Base-by-base conservation (phyloP, 1,140 invertebrate genomes). In the Rhagoletis pomonella region DNA sequence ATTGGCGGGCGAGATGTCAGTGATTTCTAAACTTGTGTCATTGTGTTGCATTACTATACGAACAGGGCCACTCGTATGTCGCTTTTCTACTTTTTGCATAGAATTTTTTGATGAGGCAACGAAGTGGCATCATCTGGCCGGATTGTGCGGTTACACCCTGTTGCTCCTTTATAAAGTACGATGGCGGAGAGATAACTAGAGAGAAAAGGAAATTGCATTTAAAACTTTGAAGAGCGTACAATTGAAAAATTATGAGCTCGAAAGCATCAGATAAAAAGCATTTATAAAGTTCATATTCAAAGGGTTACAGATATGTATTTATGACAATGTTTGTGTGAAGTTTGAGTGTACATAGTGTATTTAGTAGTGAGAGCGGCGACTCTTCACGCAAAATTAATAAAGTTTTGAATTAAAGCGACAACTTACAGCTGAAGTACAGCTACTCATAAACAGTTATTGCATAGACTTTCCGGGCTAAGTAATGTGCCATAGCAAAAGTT, bases 11-110 rank as follows among this genome's bases (percentile, higher is more conserved):
- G 95, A 95, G 10, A 97, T 96, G 89, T 95, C 95, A 88, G 96
- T 96, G 86, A 98, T 97, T 67, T 95, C 94, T 29, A 98, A 92
- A 89, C 96, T 96, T 90, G 96, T 96, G 90, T 97, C 96, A 42
- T 92, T 91, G 67, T 97, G 96, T 65, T 96, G 93, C 84, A 97
- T 96, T 67, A 96, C 94, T 5, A 96, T 96, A 89, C 96, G 94
- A 6, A 29, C 29, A 0, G 29, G 29, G 96, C 96, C 73, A 96
- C 95, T 0, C 97, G 96, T 94, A 98, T 97, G 90, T 96, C 96
- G 14, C 96, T 96, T 89, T 97, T 96, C 91, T 98, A 96, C 90
- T 97, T 96, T 77, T 96, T 95, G 98, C 98, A 98, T 69, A 98
- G 95, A 12, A 98, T 96, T 89, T 97, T 96, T 0, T 97, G 97